phyloP scores from a whole-genome alignment of 2,888 invertebrate species.

The Seira sanloemensis region DNA sequence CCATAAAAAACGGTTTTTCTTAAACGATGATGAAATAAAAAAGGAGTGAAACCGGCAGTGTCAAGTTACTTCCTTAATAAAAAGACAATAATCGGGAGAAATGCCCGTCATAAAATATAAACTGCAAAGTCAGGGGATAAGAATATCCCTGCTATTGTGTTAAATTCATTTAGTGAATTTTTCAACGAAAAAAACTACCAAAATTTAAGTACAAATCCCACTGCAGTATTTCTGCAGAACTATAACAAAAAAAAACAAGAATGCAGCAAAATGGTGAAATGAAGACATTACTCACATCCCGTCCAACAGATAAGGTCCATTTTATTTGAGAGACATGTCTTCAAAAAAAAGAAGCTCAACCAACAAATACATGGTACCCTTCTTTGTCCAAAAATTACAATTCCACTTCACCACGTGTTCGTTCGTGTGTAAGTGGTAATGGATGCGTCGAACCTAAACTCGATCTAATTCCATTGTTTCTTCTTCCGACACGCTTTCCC shows the following conservation, averaged over 20 bases:
- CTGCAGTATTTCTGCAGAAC: too few relatives aligned
- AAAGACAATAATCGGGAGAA: too few relatives aligned
- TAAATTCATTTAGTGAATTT: too few relatives aligned
- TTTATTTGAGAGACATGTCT: too few relatives aligned
- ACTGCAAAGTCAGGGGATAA: too few relatives aligned
- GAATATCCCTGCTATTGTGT: too few relatives aligned
- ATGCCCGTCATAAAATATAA: too few relatives aligned
- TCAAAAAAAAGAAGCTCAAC: not conserved
- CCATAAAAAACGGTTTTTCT: not conserved
- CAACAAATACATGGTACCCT: not conserved
- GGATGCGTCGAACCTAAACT: not conserved
- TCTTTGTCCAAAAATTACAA: not conserved
- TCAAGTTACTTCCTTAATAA: too few relatives aligned
- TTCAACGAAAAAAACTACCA: too few relatives aligned
- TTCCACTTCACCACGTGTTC: not conserved
- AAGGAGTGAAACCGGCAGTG: not conserved
- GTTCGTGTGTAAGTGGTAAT: not conserved
- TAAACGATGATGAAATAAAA: not conserved
- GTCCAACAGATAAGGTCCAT: too few relatives aligned
- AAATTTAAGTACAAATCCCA: too few relatives aligned
- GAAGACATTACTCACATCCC: not conserved
- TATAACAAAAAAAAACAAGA: too few relatives aligned
- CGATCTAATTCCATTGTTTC: not conserved
- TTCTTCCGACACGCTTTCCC: not conserved
- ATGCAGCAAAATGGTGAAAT: not conserved